Base-by-base conservation (phyloP, 2,797 vertebrate species). In the Apodemus agrarius region DNA sequence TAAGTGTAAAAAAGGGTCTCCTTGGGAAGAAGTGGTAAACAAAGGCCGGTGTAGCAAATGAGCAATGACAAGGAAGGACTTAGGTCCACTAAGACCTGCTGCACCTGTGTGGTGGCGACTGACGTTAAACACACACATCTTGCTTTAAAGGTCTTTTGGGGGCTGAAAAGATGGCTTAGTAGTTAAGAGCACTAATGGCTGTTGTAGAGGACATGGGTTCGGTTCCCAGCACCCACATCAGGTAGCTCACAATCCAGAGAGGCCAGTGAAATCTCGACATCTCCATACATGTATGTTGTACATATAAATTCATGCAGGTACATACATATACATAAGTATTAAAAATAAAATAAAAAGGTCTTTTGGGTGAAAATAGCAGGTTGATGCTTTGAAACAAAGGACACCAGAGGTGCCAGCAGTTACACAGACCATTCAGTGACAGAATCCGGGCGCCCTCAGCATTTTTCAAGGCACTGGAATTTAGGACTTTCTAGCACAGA, bases 381-480 rank as follows among this genome's bases (percentile, higher is more conserved):
- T 16, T 5, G 4, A 37, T 84, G 37, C 37, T 95, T 91, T 80
- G 40, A 94, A 96, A 61, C 82, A 69, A 91, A 82, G 57, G 40
- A 34, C 57, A 90, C 29, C 52, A 91, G n/a, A 93, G 31, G 67
- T 14, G 3, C 79, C 65, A 43, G 63, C 0, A 83, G 87, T 31
- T 89, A 26, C 14, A 69, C 1, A 34, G 52, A 40, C 59, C 61
- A 63, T 65, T 22, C 8, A 17, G 24, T 8, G 14, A 93, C 13
- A 37, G 8, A 24, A 63, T 49, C 34, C 16, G 49, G 88, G 21
- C 61, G 76, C 37, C 14, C 16, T 21, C 22, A 11, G 90, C 37
- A 52, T 4, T 84, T 22, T 69, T 63, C 8, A 0, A 59, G 57
- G 76, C 31, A 31, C n/a, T 37, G 6, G 29, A 65, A 90, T n/a